Base-by-base conservation (phyloP, 2,797 vertebrate genomes). In the Coregonus sp. region DNA sequence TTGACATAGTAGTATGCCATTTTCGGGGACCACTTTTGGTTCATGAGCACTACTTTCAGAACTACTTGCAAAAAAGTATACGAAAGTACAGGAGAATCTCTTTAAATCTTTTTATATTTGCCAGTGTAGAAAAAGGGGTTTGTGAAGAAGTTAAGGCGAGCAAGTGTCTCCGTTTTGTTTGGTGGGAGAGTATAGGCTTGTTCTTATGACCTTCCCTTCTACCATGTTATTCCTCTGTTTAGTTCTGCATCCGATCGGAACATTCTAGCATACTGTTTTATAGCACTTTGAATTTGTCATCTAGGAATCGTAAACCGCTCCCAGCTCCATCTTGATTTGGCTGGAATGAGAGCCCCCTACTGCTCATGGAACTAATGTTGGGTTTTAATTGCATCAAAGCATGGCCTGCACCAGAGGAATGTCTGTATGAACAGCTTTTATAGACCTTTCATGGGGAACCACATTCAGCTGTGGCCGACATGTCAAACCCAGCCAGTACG, bases 381-480 rank as follows among this genome's bases (percentile, higher is more conserved):
- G 47, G 29, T 52, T 72, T 72, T 72, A 72, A 72, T 72, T 72
- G 70, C 47, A 52, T 25, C 2, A 72, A 54, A 72, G 40, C 70
- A 51, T 31, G 70, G 70, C 70, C 20, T 25, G 73, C 59, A 29
- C n/a, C 9, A 61, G 56, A 74, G n/a, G 11, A 74, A 12, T 47
- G 9, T 20, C 12, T 74, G 54, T 74, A 4, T 61, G 40, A 59
- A 59, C 52, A 4, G 31, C 31, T 73, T 37, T 73, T 73, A 73
- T 67, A 18, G 47, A 9, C 51, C 14, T 52, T 75, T 69, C 63
- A 54, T 66, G 40, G 20, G 65, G 50, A 54, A 37, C 65, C 74
- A 52, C 47, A 68, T 25, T n/a, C 47, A 47, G 63, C 63, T 52
- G n/a, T 68, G 35, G 61, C n/a, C 25, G 33, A n/a, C 50, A 59